Conservation (phyloP, 2,888 invertebrate genomes). For the Encarsia formosa region DNA sequence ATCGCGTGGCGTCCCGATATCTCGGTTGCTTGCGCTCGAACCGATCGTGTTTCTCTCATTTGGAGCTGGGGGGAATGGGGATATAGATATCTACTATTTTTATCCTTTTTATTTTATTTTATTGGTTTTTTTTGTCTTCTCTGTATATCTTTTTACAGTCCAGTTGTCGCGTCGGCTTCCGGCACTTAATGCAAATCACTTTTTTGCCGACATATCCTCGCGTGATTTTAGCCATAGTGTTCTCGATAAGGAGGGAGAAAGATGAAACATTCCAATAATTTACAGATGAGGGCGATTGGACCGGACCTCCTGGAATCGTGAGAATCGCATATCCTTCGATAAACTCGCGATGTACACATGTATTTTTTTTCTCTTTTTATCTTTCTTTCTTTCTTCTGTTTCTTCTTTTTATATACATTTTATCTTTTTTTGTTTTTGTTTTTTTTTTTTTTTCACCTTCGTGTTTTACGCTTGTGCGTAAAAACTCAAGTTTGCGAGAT, state of each 20-base stretch:
- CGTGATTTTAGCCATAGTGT: constrained; percentile 16
- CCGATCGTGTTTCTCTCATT: too few species aligned
- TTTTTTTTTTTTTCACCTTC: too few species aligned
- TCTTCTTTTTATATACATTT: neutral
- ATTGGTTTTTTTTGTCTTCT: too few species aligned
- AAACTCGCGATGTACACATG: neutral
- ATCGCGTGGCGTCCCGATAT: too few species aligned
- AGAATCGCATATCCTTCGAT: constrained; percentile 8
- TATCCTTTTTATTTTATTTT: too few species aligned
- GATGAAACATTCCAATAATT: constrained; percentile 31
- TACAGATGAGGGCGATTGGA: constrained; percentile 5
- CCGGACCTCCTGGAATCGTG: constrained; percentile 16
- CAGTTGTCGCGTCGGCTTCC: constrained; percentile 26
- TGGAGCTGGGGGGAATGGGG: too few species aligned
- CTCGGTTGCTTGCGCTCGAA: too few species aligned
- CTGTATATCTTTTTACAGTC: neutral
- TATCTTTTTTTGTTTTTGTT: too few species aligned
- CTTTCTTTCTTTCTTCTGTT: neutral
- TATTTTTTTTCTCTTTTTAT: neutral
- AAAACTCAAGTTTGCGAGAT: too few species aligned
- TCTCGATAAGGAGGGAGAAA: neutral
- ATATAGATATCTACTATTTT: too few species aligned
- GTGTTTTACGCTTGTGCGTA: too few species aligned
- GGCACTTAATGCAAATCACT: constrained; percentile 31
- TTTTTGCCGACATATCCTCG: constrained; percentile 16